Percentiles rank a stretch among this genome's conserved stretches.
Conservation (phyloP, 2,888 invertebrate species). For the Teleiodes luculella region DNA sequence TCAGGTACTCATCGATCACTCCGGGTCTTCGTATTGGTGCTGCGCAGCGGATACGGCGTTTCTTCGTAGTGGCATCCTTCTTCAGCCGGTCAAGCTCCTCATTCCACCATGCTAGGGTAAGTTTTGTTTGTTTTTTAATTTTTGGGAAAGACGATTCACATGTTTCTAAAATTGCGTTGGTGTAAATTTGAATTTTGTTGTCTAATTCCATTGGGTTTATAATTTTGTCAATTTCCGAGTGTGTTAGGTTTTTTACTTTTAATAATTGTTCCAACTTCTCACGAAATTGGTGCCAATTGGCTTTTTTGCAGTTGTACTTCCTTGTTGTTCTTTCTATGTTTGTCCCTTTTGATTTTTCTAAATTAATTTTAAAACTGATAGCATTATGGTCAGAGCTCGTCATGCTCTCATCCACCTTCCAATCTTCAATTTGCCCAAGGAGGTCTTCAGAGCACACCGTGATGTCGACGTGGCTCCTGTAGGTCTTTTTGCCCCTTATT, state of each 20-base stretch:
- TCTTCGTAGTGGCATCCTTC: background rate
- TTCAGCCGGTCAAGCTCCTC: slow-evolving; percentile 1
- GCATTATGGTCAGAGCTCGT: slow-evolving; percentile 20
- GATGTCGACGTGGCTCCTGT: too few species aligned
- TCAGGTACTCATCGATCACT: slow-evolving; percentile 1
- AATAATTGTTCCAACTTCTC: too few species aligned
- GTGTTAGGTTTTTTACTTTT: background rate
- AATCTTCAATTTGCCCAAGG: slow-evolving; percentile 5
- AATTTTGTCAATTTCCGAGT: slow-evolving; percentile 1
- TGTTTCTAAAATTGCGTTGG: background rate
- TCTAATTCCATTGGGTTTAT: too few species aligned
- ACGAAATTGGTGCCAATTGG: background rate
- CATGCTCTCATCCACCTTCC: slow-evolving; percentile 17
- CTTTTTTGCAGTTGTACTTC: slow-evolving; percentile 6
- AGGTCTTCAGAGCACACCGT: background rate
- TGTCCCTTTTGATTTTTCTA: background rate
- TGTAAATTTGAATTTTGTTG: background rate
- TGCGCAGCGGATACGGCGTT: background rate
- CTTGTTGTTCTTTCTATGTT: slow-evolving; percentile 10
- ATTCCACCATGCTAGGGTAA: slow-evolving; percentile 1
- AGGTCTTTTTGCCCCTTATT: too few species aligned
- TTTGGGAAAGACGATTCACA: background rate
- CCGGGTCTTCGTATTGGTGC: background rate
- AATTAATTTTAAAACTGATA: slow-evolving; percentile 9
- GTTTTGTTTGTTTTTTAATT: background rate